A percentile compares a stretch with the other conserved stretches of the same genome.
Conservation (phyloP, 2,113 vertebrate genomes). For the Lucifuga dentata region DNA sequence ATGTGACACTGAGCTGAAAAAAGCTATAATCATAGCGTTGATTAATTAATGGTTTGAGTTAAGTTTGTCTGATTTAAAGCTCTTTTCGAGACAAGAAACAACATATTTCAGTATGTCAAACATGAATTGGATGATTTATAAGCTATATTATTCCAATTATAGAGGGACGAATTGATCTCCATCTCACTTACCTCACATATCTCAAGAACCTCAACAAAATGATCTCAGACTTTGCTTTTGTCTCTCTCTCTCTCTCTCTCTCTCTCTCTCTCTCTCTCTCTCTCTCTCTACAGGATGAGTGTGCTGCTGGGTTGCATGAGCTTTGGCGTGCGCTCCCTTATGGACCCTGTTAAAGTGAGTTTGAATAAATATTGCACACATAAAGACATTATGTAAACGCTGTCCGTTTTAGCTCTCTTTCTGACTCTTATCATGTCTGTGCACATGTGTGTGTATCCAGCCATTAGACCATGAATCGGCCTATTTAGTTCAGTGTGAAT, state of each 20-base stretch:
- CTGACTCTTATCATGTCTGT: constrained; percentile 9
- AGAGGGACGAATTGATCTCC: constrained; percentile 32
- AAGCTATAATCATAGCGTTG: constrained; percentile 4
- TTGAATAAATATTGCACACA: constrained; percentile 11
- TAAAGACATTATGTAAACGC: constrained; percentile 31
- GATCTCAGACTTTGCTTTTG: no score
- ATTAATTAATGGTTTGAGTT: constrained; percentile 11
- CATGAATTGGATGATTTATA: neutral
- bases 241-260: neutral
- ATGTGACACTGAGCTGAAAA: constrained; percentile 12
- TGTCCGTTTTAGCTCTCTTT: constrained; percentile 11
- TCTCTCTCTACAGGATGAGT: constrained; percentile 75
- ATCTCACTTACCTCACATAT: constrained; percentile 5
- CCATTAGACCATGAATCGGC: constrained; percentile 55
- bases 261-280: constrained; percentile 27
- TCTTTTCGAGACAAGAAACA: no score
- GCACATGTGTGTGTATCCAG: constrained; percentile 9
- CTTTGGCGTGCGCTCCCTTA: constrained; percentile 90
- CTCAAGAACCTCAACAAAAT: no score
- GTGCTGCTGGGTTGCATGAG: constrained; percentile 91
- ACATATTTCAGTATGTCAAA: neutral
- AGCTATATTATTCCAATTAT: neutral
- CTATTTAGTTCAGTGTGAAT: constrained; percentile 63
- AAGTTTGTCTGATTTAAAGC: constrained; percentile 3
- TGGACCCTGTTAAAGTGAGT: constrained; percentile 86